Base-by-base conservation (phyloP, 2,888 invertebrate genomes). In the Baronia brevicornis region DNA sequence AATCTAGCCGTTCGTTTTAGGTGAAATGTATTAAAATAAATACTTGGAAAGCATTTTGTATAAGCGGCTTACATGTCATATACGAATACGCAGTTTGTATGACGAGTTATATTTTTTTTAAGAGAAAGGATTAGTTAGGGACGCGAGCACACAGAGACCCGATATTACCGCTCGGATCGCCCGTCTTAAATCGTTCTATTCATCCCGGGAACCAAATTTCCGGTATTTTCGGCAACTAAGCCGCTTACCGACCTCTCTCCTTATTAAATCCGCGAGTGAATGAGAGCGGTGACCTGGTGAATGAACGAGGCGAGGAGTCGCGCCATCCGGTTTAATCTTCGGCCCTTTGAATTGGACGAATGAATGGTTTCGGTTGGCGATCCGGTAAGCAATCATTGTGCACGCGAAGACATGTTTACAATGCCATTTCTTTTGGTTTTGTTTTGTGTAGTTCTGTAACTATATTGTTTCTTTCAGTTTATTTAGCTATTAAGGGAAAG, bases 221-320 rank as follows among this genome's bases (percentile, higher is more conserved):
- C 57, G 55, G 60, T 53, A 54, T 61, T 54, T 48, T 44, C 31
- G 48, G 51, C 51, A 48, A 46, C 59, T 71, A 71, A 71, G 71
- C 71, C 57, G 67, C 70, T 70, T 71, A 70, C 55, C 39, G 51
- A 48, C 48, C 55, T 48, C 66, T n/a, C n/a, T 67, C 60, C 68
- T 67, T 67, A 60, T 56, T 51, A 43, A 53, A 44, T 42, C 43
- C 39, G 49, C 45, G 53, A 41, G 44, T 62, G 61, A 64, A 63
- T 60, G 59, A 53, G 38, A 45, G 44, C 43, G 44, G 42, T 32
- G 51, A 51, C 46, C 42, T 46, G 46, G 27, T 49, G 60, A 60
- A 52, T 64, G 40, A 36, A 63, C 54, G 33, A 34, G 40, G 36
- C 47, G 48, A 48, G 43, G 55, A 56, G 60, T 60, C 52, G 48